Evolutionary conservation across 2,797 vertebrate species (phyloP), one percentile per base, ranked within the genome.

Genomic region (Oophaga sylvatica): DNA sequence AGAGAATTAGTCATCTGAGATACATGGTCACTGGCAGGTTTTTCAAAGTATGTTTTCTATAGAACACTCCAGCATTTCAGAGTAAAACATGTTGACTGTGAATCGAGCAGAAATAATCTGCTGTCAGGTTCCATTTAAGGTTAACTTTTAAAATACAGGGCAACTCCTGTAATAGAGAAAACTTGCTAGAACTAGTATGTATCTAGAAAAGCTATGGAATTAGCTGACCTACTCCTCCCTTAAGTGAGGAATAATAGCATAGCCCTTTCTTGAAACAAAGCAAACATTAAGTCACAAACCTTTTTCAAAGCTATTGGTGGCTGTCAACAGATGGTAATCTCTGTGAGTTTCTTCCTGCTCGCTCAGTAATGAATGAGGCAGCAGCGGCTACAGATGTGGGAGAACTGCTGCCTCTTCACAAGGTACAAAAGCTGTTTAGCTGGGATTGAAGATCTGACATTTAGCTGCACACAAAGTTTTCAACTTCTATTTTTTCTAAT

Each of bases 171-270:
- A 4, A 53, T 76, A 11, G 48, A 59, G 26, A 15, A 20, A 31
- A 59, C 77, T 35, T 79, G 56, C 53, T 60, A 7, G 31, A 16
- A 19, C 77, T 31, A 19, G 56, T 35, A 26, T 60, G 45, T 20
- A n/a, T 31, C 16, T 13, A 20, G 20, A 19, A 60, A 20, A 5
- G 29, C 76, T 60, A 26, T 56, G 31, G 56, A 29, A 35, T 60
- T 60, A 76, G 53, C 35, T 76, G 57, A 76, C 71, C 63, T 62
- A 53, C 57, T 75, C 70, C 82, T 45, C 82, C 82, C 56, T 8
- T 75, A 48, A 29, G 35, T 83, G 67, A 73, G 71, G 41, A 84
- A 63, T 77, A 41, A 84, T 63, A 31, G 81, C 56, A 60, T 83
- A 45, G 76, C 56, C 57, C 48, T 62, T 84, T 83, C 19, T 71